Percentiles rank a stretch among this genome's conserved stretches.
phyloP scores from a whole-genome alignment of 2,797 vertebrate genomes.

The Xenops minutus region DNA sequence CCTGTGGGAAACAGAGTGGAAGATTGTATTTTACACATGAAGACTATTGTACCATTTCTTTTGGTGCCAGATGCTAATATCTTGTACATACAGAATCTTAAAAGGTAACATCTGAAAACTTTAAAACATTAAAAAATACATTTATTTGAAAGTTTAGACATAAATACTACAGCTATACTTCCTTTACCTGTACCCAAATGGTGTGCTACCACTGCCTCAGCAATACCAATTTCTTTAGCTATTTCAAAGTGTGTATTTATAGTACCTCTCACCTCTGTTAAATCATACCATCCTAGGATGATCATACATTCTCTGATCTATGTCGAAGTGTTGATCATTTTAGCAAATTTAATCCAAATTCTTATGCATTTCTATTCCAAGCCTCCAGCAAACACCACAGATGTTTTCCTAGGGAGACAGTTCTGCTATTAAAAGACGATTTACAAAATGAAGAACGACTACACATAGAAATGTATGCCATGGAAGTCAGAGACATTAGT shows the following conservation, averaged over 20 bases:
- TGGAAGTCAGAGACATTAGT: neutral
- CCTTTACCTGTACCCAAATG: neutral
- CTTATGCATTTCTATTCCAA: neutral
- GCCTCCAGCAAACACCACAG: neutral
- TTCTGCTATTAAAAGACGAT: neutral
- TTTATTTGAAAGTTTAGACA: neutral
- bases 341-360: neutral
- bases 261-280: neutral
- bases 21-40: neutral
- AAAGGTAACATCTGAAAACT: neutral
- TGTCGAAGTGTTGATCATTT: neutral
- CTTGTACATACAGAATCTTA: neutral
- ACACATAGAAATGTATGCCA: neutral
- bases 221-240: neutral
- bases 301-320: neutral
- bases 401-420: neutral
- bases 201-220: neutral
- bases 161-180: neutral
- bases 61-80: neutral
- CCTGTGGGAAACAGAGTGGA: neutral
- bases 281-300: neutral
- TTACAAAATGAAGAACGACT: neutral
- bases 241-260: neutral
- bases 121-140: neutral
- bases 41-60: neutral